Base-by-base conservation (phyloP, 53 echinoderm and acorn worm species). In the Pentamera pediparva region DNA sequence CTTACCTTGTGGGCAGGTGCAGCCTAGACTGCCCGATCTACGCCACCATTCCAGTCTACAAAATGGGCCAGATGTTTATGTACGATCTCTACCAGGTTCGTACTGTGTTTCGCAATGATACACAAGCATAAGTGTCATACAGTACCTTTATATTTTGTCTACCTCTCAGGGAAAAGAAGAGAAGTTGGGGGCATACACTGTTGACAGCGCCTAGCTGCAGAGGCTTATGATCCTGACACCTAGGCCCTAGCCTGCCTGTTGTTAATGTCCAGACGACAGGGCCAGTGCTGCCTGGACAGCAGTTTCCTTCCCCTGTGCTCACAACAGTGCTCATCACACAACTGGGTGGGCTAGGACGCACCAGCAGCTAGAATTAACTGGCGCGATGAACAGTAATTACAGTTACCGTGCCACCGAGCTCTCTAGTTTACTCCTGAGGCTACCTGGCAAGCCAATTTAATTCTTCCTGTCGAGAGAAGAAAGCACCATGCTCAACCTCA, bases 11-110 rank as follows among this genome's bases (percentile, higher is more conserved):
- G 3, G 98, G 98, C 63, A 85, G 86, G 72, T 98, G 89, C 52
- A 88, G 91, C 34, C 75, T 98, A 57, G 79, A 81, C 2, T 98
- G 98, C 38, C 91, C 98, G 11, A 86, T 98, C 50, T 98, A 98
- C 60, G 86, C 98, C 32, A 98, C 98, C 17, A 89, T 91, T 37
- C 91, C 98, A 26, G 89, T 98, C 81, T 98, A 98, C 75, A 96
- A 96, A 59, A 98, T 98, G 98, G 98, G 98, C 35, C 98, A 98
- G 86, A 92, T 92, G 91, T 91, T 98, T 45, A 91, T 92, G 91
- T 98, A 98, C 64, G 98, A 96, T 64, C 75, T 98, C 21, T 98
- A 77, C 65, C 98, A 98, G 76, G 98, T n/a, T n/a, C n/a, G n/a
- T n/a, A n/a, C n/a, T n/a, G n/a, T n/a, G n/a, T n/a, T n/a, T n/a